phyloP scores from a whole-genome alignment of 2,888 invertebrate species.

The Clistopyga incitator region DNA sequence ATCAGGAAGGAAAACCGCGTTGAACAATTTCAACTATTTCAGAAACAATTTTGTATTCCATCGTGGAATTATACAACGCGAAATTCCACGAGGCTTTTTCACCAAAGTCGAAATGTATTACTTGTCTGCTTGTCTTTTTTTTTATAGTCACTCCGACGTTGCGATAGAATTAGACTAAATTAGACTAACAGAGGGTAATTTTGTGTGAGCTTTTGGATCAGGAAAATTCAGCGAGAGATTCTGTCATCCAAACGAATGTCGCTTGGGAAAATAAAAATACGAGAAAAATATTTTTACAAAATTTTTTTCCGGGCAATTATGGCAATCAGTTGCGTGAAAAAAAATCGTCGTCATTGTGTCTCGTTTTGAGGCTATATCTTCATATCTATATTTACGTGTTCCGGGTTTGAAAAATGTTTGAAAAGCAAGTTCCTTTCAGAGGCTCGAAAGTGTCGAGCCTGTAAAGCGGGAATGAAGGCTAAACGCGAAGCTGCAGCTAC shows the following conservation, averaged over 20 bases:
- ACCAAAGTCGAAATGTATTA: too few relatives aligned
- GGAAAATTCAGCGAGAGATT: too few relatives aligned
- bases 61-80: slow-evolving; percentile 12
- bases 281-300: neutral
- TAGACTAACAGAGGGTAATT: too few relatives aligned
- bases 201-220: too few relatives aligned
- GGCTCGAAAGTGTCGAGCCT: neutral
- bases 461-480: slow-evolving; percentile 72
- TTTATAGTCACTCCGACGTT: neutral
- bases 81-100: slow-evolving; percentile 20
- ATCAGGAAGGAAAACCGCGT: neutral
- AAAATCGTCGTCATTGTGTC: neutral
- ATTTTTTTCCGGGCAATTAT: neutral
- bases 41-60: slow-evolving; percentile 35
- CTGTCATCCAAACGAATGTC: too few relatives aligned
- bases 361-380: neutral
- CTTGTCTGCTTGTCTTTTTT: neutral
- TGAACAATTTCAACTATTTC: neutral
- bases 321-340: neutral
- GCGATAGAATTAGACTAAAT: neutral
- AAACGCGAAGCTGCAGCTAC: slow-evolving; percentile 59
- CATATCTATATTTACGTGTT: slow-evolving; percentile 2
- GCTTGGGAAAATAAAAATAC: too few relatives aligned
- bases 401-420: slow-evolving; percentile 20
- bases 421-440: slow-evolving; percentile 25